A percentile compares a stretch with the other conserved stretches of the same genome.
Conservation (phyloP, 2,113 vertebrate genomes). For the Amphiprion percula region DNA sequence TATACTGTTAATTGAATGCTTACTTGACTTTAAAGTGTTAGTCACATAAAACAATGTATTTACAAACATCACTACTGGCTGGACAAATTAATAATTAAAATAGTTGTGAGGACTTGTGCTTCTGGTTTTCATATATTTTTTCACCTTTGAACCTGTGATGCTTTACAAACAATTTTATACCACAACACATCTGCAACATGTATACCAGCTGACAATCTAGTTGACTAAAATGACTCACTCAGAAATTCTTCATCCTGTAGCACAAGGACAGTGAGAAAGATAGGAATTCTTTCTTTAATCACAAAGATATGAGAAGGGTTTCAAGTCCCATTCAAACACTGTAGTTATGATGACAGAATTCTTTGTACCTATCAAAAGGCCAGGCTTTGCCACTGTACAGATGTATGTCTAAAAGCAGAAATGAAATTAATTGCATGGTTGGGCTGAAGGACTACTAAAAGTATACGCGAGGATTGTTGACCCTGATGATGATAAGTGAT, state of each 20-base stretch:
- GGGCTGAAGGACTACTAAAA: too few relatives aligned
- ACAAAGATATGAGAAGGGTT: conserved; percentile 14
- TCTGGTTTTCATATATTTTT: too few relatives aligned
- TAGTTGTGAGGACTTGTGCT: not conserved
- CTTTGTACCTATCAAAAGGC: not conserved
- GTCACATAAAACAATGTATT: too few relatives aligned
- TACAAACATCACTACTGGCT: too few relatives aligned
- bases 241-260: not conserved
- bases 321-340: not conserved
- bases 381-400: not conserved
- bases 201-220: not conserved
- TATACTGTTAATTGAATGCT: too few relatives aligned
- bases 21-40: too few relatives aligned
- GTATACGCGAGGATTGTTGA: too few relatives aligned
- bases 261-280: not conserved
- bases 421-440: too few relatives aligned
- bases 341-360: not conserved
- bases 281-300: not conserved
- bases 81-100: too few relatives aligned
- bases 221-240: not conserved
- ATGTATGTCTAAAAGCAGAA: not conserved
- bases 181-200: not conserved
- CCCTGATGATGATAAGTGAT: too few relatives aligned
- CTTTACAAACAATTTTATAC: not conserved
- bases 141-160: not conserved